phyloP scores from a whole-genome alignment of 2,888 invertebrate species.

The Nematopogon swammerdamellus region DNA sequence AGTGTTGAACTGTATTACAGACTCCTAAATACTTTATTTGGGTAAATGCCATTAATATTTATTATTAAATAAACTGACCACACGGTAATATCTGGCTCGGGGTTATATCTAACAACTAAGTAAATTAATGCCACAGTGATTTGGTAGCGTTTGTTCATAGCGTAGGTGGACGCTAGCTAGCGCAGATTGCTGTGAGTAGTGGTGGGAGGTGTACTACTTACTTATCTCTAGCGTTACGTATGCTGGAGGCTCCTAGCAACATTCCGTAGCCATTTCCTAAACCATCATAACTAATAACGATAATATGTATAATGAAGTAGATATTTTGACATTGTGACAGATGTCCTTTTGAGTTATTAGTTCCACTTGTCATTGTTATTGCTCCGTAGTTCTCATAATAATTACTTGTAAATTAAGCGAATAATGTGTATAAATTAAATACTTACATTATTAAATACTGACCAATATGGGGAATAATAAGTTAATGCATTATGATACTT shows the following conservation, averaged over 20 bases:
- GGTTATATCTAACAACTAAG: neutral
- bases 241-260: too few species aligned
- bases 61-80: neutral
- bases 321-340: too few species aligned
- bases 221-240: too few species aligned
- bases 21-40: neutral
- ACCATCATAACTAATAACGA: too few species aligned
- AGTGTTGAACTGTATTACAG: neutral
- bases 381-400: too few species aligned
- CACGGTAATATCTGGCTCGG: neutral
- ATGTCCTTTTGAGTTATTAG: too few species aligned
- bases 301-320: too few species aligned
- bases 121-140: neutral
- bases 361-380: too few species aligned
- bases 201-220: too few species aligned
- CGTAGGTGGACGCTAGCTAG: too few species aligned
- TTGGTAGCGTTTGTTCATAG: neutral
- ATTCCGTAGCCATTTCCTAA: too few species aligned
- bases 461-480: conserved; percentile 51
- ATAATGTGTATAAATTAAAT: conserved; percentile 1
- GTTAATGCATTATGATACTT: conserved; percentile 12
- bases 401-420: neutral
- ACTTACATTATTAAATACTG: conserved; percentile 36
- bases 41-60: neutral
- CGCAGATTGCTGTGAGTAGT: too few species aligned